Percentiles rank a stretch among this genome's conserved stretches.
Evolutionary conservation across 2,113 vertebrate genomes (phyloP).

Genomic region (Scophthalmus maximus): DNA sequence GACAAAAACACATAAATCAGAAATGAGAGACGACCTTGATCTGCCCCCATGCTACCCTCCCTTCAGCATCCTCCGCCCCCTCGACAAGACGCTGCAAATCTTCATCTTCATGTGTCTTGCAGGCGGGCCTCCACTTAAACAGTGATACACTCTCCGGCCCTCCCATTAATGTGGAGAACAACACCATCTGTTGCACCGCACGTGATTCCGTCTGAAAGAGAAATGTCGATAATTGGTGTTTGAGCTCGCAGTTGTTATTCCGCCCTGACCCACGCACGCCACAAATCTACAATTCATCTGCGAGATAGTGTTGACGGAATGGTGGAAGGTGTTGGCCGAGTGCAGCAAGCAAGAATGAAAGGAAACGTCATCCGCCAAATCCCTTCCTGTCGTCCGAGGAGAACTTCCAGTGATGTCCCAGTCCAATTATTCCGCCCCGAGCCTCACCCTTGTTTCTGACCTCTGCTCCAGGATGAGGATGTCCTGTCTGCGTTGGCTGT

Average conservation of each 20-base stretch:
- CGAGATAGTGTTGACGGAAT: neutral
- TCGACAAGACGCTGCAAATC: no score
- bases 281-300: conserved; percentile 6
- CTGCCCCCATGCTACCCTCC: no score
- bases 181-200: conserved; percentile 13
- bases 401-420: no score
- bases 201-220: neutral
- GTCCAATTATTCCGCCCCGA: neutral
- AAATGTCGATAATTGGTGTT: conserved; percentile 1
- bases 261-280: conserved; percentile 17
- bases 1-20: no score
- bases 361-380: no score
- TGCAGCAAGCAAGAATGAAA: no score
- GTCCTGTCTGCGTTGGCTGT: conserved; percentile 73
- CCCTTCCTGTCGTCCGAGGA: neutral
- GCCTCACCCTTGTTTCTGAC: neutral
- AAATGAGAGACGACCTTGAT: no score
- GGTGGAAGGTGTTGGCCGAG: neutral
- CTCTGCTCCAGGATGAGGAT: conserved; percentile 76
- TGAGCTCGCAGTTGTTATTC: conserved; percentile 10
- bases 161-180: conserved; percentile 11
- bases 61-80: no score
- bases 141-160: neutral
- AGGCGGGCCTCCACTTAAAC: neutral
- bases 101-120: no score